These are phyloP conservation scores for Callipepla californica DNA, from an alignment of 2,113 vertebrate species.

Conservation along the genomic window DNA sequence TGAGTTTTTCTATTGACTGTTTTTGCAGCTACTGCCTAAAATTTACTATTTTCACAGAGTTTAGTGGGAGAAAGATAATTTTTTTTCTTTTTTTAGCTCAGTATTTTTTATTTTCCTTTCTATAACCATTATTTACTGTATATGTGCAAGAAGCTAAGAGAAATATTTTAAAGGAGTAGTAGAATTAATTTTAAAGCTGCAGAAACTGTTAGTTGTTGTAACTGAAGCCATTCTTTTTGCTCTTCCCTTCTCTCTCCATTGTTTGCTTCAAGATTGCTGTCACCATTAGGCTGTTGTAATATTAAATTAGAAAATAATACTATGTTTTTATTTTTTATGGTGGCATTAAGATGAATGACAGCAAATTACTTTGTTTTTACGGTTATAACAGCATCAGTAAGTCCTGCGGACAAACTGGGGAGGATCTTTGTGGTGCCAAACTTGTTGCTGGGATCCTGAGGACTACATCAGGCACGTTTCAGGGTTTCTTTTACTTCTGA, in stretches of 20 bases:
- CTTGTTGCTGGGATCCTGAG: background rate
- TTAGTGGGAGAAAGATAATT: background rate
- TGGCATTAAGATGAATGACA: background rate
- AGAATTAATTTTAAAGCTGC: constrained; percentile 13
- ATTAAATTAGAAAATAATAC: background rate
- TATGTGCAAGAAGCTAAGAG: background rate
- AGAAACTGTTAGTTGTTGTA: constrained; percentile 33
- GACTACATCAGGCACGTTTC: background rate
- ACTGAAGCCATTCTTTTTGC: constrained; percentile 34
- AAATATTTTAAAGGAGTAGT: background rate
- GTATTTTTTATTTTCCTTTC: background rate
- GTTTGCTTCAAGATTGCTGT: background rate
- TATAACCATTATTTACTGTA: background rate
- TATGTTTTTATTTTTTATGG: background rate
- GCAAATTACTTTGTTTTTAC: background rate
- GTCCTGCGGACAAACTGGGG: background rate
- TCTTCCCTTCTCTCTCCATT: background rate
- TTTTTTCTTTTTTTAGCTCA: background rate
- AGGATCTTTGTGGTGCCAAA: background rate
- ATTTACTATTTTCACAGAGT: background rate
- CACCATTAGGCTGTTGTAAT: background rate
- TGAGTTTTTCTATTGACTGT: background rate
- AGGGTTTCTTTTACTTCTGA: background rate
- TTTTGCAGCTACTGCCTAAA: background rate
- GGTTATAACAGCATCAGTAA: background rate